Evolutionary conservation across 1,140 invertebrate genomes (phyloP).

Genomic region (Samia ricini): DNA sequence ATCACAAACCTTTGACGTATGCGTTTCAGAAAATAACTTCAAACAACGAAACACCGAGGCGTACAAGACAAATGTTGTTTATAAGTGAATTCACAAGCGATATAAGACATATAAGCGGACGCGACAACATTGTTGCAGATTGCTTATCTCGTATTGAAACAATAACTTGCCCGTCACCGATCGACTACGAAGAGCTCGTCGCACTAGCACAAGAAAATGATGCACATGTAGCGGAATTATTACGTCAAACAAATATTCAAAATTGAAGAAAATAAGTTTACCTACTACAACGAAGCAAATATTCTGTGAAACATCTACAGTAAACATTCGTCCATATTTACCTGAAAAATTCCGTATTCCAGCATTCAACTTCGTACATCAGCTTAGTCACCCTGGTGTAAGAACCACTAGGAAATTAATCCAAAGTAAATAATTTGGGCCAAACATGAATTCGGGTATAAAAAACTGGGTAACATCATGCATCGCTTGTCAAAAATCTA

Average conservation of each 20-base stretch:
- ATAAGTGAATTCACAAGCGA: background rate
- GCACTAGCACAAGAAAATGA: slow-evolving; percentile 6
- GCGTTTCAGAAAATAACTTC: background rate
- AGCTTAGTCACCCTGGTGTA: slow-evolving; percentile 13
- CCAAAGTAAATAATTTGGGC: slow-evolving; percentile 14
- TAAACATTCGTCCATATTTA: slow-evolving; percentile 4
- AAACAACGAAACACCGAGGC: background rate
- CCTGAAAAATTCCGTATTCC: background rate
- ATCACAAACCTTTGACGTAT: slow-evolving; percentile 4
- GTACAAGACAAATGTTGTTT: slow-evolving; percentile 1
- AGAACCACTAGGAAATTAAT: too few relatives aligned
- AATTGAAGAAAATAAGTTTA: slow-evolving; percentile 5
- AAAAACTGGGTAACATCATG: slow-evolving; percentile 36
- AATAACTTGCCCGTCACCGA: background rate
- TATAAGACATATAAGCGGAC: too few relatives aligned
- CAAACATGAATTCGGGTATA: slow-evolving; percentile 49
- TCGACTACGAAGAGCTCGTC: slow-evolving; percentile 18
- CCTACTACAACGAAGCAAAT: background rate
- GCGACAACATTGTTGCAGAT: too few relatives aligned
- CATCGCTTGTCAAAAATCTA: slow-evolving; percentile 30
- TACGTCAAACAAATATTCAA: background rate
- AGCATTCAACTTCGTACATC: slow-evolving; percentile 9
- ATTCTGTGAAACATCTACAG: slow-evolving; percentile 11
- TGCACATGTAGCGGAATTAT: background rate
- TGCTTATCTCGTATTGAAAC: too few relatives aligned